A percentile compares a stretch with the other conserved stretches of the same genome.
These are phyloP conservation scores for Mus caroli DNA, from an alignment of 2,797 vertebrate genomes.

Conservation along the genomic window DNA sequence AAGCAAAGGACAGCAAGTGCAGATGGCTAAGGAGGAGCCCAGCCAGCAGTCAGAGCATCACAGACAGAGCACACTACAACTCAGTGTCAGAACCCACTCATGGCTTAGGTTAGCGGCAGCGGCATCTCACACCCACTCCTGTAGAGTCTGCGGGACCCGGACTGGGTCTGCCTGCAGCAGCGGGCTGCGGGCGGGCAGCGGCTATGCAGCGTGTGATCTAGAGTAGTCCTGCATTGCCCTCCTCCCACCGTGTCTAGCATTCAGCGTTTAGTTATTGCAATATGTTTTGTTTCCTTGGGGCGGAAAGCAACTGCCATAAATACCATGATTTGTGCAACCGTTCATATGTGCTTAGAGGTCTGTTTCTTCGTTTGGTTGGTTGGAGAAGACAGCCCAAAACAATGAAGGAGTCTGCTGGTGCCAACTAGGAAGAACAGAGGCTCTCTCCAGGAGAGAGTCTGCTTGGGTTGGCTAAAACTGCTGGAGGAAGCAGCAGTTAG, in stretches of 20 bases:
- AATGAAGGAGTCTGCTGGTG: neutral
- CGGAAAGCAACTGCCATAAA: neutral
- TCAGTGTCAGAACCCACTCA: neutral
- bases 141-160: too few species aligned
- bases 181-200: fast-evolving
- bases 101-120: neutral
- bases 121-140: neutral
- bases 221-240: neutral
- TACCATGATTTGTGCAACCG: neutral
- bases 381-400: neutral
- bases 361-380: slow-evolving; percentile 35
- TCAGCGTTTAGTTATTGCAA: neutral
- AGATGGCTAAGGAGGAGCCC: neutral
- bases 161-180: too few species aligned
- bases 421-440: slow-evolving; percentile 67
- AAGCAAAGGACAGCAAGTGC: neutral
- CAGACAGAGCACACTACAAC: neutral
- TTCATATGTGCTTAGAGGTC: neutral
- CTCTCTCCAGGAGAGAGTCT: slow-evolving; percentile 71
- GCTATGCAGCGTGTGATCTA: neutral
- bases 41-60: neutral
- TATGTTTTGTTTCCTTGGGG: neutral
- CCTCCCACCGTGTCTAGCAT: neutral
- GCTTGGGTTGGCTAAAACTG: slow-evolving; percentile 50
- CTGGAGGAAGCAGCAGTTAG: slow-evolving; percentile 42